Base-by-base conservation (phyloP, 2,888 invertebrate species). In the Carpatolechia fugitivella region DNA sequence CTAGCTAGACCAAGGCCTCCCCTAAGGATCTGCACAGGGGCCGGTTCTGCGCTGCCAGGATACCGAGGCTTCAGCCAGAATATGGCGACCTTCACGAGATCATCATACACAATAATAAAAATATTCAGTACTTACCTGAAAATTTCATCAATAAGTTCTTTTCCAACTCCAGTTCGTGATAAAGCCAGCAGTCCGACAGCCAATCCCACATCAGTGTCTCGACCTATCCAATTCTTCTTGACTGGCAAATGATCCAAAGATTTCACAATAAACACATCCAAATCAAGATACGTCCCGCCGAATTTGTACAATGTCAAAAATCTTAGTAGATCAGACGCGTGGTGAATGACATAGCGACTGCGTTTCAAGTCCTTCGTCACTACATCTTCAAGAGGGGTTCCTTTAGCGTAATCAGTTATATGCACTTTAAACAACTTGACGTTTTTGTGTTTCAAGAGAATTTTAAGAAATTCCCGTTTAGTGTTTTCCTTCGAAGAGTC, bases 291-390 rank as follows among this genome's bases (percentile, higher is more conserved):
- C 11, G 36, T 31, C 6, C 50, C 50, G 10, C 50, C 50, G 11
- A 35, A 50, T 35, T 50, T 50, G 36, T 50, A 50, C 13, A 51
- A 11, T 14, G 51, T 51, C 13, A 51, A n/a, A 6, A 29, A 38
- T 14, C 35, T 51, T 6, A 51, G 10, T 4, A 51, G 5, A 14
- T 51, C 38, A 4, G 51, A 38, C 18, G 51, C 18, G 16, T 51
- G 38, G 40, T 51, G 11, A 0, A 38, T n/a, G 8, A 31, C n/a
- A 11, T 35, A 36, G 0, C 4, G 2, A 18, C 36, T 49, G 5
- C 35, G 14, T 13, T 10, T 20, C 2, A 36, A 11, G 8, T 13
- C 3, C 3, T 16, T 18, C 2, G 5, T 13, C 1, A 36, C 14
- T 6, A 49, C 6, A 1, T 33, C 36, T 35, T 49, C 35, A 6